Evolutionary conservation across 30 jellyfish, hydroid and myxozoan genomes (phyloP).

Genomic region (Clytia hemisphaerica): DNA sequence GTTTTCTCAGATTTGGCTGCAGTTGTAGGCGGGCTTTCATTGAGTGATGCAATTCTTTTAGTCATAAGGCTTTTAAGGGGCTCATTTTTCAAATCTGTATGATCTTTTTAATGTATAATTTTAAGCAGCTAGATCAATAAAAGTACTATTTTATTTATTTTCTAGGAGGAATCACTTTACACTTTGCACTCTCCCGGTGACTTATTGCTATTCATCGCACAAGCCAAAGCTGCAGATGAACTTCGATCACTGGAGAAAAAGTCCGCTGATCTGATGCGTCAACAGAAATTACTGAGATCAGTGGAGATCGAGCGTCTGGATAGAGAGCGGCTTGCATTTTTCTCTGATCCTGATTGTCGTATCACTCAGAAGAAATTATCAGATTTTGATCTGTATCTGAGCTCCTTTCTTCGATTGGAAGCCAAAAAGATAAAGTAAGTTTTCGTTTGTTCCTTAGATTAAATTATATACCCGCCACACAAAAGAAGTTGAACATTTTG

Average conservation of each 20-base stretch:
- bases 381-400: conserved; percentile 72
- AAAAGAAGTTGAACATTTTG: too few relatives aligned
- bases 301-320: conserved; percentile 71
- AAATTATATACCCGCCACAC: too few relatives aligned
- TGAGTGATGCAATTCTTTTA: too few relatives aligned
- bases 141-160: background rate
- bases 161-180: conserved; percentile 70
- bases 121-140: background rate
- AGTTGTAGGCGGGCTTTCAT: too few relatives aligned
- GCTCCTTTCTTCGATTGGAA: conserved; percentile 70
- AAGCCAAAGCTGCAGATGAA: conserved; percentile 46
- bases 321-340: conserved; percentile 63
- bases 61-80: too few relatives aligned
- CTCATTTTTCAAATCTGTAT: too few relatives aligned
- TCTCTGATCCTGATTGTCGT: conserved; percentile 66
- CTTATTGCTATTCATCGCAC: conserved; percentile 69
- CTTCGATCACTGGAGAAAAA: conserved; percentile 47
- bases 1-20: too few relatives aligned
- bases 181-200: conserved; percentile 76
- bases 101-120: background rate
- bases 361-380: conserved; percentile 63
- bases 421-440: conserved; percentile 54
- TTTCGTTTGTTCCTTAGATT: background rate
- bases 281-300: conserved; percentile 57
- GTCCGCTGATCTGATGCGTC: conserved; percentile 64